phyloP scores from a whole-genome alignment of 53 echinoderm and acorn worm species.

The Temnopleurus reevesii region DNA sequence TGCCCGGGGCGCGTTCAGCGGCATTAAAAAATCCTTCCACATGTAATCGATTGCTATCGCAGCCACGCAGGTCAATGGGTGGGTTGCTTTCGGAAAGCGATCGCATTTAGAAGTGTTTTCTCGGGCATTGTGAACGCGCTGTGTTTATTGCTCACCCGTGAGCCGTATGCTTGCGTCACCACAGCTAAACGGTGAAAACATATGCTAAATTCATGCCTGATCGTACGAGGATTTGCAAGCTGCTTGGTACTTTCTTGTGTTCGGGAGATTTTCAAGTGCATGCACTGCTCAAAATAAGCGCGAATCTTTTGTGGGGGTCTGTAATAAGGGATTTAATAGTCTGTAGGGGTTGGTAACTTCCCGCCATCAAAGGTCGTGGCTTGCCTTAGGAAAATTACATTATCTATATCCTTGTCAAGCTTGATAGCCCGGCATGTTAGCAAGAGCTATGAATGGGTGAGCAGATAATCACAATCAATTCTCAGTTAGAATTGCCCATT shows the following conservation, averaged over 20 bases:
- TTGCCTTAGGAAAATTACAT: too few relatives aligned
- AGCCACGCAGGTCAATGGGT: neutral
- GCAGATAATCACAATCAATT: too few relatives aligned
- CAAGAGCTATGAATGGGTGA: too few relatives aligned
- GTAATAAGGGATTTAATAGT: too few relatives aligned
- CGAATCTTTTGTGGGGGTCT: too few relatives aligned
- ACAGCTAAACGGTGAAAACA: neutral
- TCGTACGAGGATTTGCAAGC: neutral
- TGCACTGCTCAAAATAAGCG: too few relatives aligned
- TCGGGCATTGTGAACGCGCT: neutral
- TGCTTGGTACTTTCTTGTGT: neutral
- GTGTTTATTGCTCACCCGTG: slow-evolving; percentile 1
- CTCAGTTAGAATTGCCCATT: too few relatives aligned
- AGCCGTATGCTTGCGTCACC: neutral
- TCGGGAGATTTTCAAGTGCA: neutral
- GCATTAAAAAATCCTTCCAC: neutral
- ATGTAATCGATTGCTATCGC: slow-evolving; percentile 17
- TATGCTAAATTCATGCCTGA: neutral
- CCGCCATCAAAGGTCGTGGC: too few relatives aligned
- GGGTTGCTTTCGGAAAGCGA: neutral
- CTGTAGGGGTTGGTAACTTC: too few relatives aligned
- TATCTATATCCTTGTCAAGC: too few relatives aligned
- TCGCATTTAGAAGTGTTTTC: neutral
- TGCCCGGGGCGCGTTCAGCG: neutral
- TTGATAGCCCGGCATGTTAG: too few relatives aligned